These are phyloP conservation scores for Ostrea denselamellosa DNA, from an alignment of 1,140 invertebrate species.

Conservation along the genomic window DNA sequence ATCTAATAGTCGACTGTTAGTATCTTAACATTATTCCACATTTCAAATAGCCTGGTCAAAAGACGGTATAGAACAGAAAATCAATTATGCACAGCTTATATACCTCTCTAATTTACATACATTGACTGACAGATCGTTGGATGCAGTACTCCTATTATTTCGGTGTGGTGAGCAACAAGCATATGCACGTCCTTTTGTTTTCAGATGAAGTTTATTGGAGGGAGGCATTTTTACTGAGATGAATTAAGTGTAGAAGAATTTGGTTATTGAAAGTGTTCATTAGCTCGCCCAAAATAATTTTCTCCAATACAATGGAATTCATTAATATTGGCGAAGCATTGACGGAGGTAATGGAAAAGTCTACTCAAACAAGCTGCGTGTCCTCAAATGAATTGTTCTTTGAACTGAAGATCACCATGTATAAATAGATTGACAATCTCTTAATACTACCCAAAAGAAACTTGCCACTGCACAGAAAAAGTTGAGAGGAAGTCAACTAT, in stretches of 20 bases:
- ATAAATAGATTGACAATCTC: conserved; percentile 9
- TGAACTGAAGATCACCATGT: background rate
- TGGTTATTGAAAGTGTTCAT: conserved; percentile 1
- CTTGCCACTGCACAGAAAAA: background rate
- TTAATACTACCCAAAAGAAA: background rate
- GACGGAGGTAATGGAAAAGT: background rate
- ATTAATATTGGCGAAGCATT: background rate
- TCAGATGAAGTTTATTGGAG: background rate
- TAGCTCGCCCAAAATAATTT: background rate
- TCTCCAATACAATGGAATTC: background rate
- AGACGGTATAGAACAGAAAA: too few relatives aligned
- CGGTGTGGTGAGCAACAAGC: background rate
- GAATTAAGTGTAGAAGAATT: conserved; percentile 1
- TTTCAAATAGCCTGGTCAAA: too few relatives aligned
- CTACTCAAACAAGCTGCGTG: background rate
- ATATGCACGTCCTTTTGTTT: background rate
- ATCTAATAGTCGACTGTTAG: too few relatives aligned
- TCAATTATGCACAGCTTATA: background rate
- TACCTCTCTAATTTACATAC: background rate
- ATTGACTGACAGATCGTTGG: background rate
- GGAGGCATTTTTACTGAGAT: background rate
- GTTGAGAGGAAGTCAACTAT: background rate
- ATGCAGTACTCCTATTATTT: too few relatives aligned
- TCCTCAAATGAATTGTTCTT: conserved; percentile 18
- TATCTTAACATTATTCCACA: too few relatives aligned